Conservation (phyloP, 2,888 invertebrate species). For the Portevinia maculata region DNA sequence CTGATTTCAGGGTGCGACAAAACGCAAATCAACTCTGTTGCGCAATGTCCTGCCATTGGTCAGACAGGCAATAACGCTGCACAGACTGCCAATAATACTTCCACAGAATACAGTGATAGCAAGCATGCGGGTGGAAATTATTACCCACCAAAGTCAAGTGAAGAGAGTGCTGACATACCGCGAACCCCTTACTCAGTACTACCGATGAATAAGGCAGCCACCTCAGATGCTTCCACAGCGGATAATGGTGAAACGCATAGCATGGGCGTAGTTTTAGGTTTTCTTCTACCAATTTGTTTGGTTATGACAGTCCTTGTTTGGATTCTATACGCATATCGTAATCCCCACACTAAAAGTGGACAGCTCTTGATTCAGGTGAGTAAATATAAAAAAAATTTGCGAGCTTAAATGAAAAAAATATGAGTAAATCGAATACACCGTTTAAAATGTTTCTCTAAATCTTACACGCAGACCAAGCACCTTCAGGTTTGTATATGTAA, state of each 20-base stretch:
- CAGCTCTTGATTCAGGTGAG: constrained; percentile 97
- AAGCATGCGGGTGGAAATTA: constrained; percentile 28
- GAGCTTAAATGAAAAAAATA: constrained; percentile 15
- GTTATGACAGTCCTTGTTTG: constrained; percentile 89
- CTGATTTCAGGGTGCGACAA: constrained; percentile 81
- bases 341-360: constrained; percentile 97
- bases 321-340: constrained; percentile 96
- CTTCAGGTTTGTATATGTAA: constrained; percentile 80
- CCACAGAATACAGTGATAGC: constrained; percentile 18
- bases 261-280: constrained; percentile 84
- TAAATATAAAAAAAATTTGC: constrained; percentile 50
- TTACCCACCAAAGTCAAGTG: constrained; percentile 40
- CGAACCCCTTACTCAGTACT: constrained; percentile 47
- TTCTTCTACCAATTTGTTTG: constrained; percentile 88
- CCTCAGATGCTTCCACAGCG: constrained; percentile 25
- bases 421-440: constrained; percentile 5
- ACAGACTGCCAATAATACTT: constrained; percentile 61
- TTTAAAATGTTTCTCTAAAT: constrained; percentile 58
- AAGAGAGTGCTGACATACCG: constrained; percentile 38
- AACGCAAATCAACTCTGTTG: constrained; percentile 75
- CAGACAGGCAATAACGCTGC: constrained; percentile 81
- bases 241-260: constrained; percentile 77
- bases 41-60: constrained; percentile 79
- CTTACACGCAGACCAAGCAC: constrained; percentile 82
- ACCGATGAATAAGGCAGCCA: constrained; percentile 51